Base-by-base conservation (phyloP, 2,113 vertebrate species). In the Raja brachyura region DNA sequence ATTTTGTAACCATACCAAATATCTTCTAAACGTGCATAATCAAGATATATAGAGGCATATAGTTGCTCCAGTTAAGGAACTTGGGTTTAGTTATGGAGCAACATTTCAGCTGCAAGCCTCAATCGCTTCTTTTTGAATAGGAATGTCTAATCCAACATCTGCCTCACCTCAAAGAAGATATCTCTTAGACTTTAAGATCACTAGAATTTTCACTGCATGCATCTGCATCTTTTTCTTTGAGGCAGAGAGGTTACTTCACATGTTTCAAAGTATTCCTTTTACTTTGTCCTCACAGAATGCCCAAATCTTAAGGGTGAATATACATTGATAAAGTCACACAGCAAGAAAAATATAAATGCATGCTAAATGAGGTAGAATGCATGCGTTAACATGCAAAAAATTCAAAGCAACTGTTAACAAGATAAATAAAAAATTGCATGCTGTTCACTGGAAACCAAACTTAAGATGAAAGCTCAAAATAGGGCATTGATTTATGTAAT, bases 371-470 rank as follows among this genome's bases (percentile, higher is more conserved):
- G 31, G 59, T 61, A 63, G 83, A 63, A 88, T 66, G 5, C 59
- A 61, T 88, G 83, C 63, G 83, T n/a, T 61, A 88, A 88, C 83
- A 88, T 31, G n/a, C 28, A 63, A 4, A 88, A 88, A 28, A 28
- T 63, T 88, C 83, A 88, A 88, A 88, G 31, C 59, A 88, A 86
- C 63, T 63, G 83, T 31, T 63, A 88, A 88, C 59, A 77, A 77
- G 75, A 77, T 25, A 75, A 75, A n/a, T 63, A 88, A 63, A 59
- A 14, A 63, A 88, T 63, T 59, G 31, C 59, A 54, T 88, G 83
- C 56, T 63, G 79, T 48, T 86, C 28, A 4, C 31, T 3, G 61
- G 83, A 88, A 88, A 33, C 83, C 59, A 88, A 88, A 88, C 28
- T 31, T 59, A 63, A 63, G 83, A n/a, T 31, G 28, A n/a, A 66